Conservation (phyloP, 2,113 vertebrate species). For the Ctenodactylus gundi region DNA sequence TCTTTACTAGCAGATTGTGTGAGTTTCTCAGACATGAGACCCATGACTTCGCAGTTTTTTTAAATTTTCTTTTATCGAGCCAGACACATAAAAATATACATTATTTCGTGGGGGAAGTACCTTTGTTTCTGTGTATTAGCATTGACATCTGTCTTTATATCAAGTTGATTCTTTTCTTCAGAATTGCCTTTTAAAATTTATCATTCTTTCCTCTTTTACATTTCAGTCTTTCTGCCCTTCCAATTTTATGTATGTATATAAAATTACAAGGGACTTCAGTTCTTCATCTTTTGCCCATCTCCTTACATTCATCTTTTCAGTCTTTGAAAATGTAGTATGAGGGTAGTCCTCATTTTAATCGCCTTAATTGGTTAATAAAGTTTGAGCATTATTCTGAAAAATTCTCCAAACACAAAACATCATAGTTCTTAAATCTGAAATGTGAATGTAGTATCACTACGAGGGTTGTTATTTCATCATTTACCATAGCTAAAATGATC, state of each 20-base stretch:
- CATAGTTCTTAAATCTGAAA: slow-evolving; percentile 33
- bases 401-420: not conserved
- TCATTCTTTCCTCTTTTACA: not conserved
- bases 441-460: not conserved
- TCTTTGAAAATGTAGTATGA: not conserved
- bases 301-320: not conserved
- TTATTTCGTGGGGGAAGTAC: not conserved
- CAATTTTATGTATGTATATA: not conserved
- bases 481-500: not conserved
- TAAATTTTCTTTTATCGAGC: not conserved
- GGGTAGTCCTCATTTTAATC: not conserved
- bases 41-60: not conserved
- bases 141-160: not conserved
- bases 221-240: not conserved
- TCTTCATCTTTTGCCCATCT: not conserved
- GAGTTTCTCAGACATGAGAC: not conserved
- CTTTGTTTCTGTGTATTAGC: not conserved
- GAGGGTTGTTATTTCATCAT: not conserved
- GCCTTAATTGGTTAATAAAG: not conserved
- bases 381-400: not conserved
- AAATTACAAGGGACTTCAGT: not conserved
- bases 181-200: not conserved
- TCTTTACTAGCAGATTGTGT: too few species aligned
- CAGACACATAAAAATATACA: not conserved
- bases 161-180: not conserved